Evolutionary conservation across 2,888 invertebrate genomes (phyloP).

Genomic region (Leptopilina drosophilae): DNA sequence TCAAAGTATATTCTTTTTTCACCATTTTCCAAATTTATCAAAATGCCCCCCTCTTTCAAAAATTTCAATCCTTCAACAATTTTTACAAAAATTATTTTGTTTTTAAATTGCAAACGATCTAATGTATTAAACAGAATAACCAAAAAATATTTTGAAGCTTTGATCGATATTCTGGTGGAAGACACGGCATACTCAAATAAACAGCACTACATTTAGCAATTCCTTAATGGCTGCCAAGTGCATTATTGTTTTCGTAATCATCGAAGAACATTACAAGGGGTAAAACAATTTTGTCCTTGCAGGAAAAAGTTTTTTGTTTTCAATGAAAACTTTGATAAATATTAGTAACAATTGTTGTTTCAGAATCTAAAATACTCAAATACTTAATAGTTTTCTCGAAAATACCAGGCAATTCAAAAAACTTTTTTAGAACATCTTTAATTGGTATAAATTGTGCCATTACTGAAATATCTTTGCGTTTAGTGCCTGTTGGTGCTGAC

Average conservation of each 20-base stretch:
- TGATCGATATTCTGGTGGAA: conserved; percentile 45
- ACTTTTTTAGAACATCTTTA: conserved; percentile 37
- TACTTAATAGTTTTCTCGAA: conserved; percentile 39
- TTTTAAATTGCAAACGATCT: conserved; percentile 48
- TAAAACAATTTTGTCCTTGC: conserved; percentile 45
- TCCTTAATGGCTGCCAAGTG: conserved; percentile 51
- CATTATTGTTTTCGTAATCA: too few relatives aligned
- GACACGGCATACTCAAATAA: conserved; percentile 45
- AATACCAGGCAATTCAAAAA: conserved; percentile 35
- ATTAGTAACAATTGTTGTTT: conserved; percentile 40
- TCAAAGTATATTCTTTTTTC: conserved; percentile 16
- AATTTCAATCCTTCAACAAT: conserved; percentile 49
- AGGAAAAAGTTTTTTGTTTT: conserved; percentile 27
- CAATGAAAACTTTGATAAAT: conserved; percentile 41
- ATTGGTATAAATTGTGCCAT: conserved; percentile 44
- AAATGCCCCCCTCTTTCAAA: conserved; percentile 44
- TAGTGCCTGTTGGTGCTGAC: conserved; percentile 26
- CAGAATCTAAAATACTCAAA: conserved; percentile 22
- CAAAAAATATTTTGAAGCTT: conserved; percentile 53
- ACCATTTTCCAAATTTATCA: conserved; percentile 18
- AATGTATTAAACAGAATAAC: conserved; percentile 51
- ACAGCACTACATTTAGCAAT: conserved; percentile 55
- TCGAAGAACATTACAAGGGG: conserved; percentile 52
- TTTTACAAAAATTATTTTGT: conserved; percentile 48
- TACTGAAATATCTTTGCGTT: conserved; percentile 35